Evolutionary conservation across 2,888 invertebrate species (phyloP).

Genomic region (Glyphotaelius pellucidus): DNA sequence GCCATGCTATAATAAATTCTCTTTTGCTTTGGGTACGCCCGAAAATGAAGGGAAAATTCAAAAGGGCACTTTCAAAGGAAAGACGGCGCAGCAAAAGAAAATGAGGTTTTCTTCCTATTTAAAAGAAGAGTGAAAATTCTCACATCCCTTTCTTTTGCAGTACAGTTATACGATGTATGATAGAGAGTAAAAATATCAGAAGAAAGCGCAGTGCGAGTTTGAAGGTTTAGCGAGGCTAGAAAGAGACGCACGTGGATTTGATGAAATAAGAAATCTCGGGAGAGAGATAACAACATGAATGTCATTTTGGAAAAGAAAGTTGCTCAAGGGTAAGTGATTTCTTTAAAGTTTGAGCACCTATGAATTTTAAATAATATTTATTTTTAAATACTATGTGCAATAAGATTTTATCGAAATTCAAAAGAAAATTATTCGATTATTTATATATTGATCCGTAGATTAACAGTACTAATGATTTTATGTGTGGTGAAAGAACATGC

Average conservation of each 20-base stretch:
- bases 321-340: neutral
- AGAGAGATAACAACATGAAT: neutral
- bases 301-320: neutral
- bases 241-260: neutral
- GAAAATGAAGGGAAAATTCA: slow-evolving; percentile 49
- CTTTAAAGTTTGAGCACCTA: neutral
- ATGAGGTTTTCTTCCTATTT: slow-evolving; percentile 47
- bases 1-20: neutral
- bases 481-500: no score
- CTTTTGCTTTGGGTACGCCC: slow-evolving; percentile 6
- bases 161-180: neutral
- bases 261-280: neutral
- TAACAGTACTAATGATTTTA: neutral
- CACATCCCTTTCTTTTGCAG: neutral
- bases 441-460: neutral
- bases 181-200: slow-evolving; percentile 48
- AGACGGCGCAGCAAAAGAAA: slow-evolving; percentile 40
- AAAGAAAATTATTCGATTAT: neutral
- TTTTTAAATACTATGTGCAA: neutral
- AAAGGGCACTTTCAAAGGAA: slow-evolving; percentile 44
- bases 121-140: slow-evolving; percentile 16
- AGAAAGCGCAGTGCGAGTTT: slow-evolving; percentile 34
- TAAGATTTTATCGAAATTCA: neutral
- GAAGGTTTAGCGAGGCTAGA: slow-evolving; percentile 5
- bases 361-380: neutral